Base-by-base conservation (phyloP, 2,797 vertebrate genomes). In the Typhlichthys eigenmanni region DNA sequence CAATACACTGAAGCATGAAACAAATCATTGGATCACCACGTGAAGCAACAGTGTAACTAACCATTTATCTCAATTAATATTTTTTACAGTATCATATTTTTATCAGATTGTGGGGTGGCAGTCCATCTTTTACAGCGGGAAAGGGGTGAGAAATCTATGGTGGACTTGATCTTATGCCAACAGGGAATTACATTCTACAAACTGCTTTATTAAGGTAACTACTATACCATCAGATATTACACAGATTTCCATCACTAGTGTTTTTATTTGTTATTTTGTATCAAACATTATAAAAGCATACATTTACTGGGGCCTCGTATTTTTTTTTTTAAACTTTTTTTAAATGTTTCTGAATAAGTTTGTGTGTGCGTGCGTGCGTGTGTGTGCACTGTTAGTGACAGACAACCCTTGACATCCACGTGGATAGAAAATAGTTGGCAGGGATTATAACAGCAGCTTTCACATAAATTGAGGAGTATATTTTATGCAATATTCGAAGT, bases 1-100 rank as follows among this genome's bases (percentile, higher is more conserved):
- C 24, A 29, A 29, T 29, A 29, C 62, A 47, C n/a, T 6, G 29
- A 43, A 7, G 34, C 55, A 53, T 53, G 19, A 38, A 49, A 24
- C 60, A 79, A 79, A 79, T 83, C 78, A 78, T 11, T 0, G 38
- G 7, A 43, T 43, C 38, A 43, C 38, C 38, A 50, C 48, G 66
- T 12, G 29, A 24, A 64, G 64, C 69, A 80, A 63, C 74, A 66
- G 60, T 14, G 72, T 64, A 50, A 71, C 62, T 64, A 50, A 71
- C 62, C 13, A 11, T 47, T 78, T 64, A 67, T 66, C 56, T 45
- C 59, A 72, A 72, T 78, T 79, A 58, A 78, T 46, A 62, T 6
- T 2, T 10, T 55, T 43, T 58, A 46, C 54, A 69, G 61, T 56
- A 54, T 66, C 61, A 57, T 19, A 12, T 9, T 46, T 57, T 6